Conservation (phyloP, 2,888 invertebrate species). For the Melanophora roralis region DNA sequence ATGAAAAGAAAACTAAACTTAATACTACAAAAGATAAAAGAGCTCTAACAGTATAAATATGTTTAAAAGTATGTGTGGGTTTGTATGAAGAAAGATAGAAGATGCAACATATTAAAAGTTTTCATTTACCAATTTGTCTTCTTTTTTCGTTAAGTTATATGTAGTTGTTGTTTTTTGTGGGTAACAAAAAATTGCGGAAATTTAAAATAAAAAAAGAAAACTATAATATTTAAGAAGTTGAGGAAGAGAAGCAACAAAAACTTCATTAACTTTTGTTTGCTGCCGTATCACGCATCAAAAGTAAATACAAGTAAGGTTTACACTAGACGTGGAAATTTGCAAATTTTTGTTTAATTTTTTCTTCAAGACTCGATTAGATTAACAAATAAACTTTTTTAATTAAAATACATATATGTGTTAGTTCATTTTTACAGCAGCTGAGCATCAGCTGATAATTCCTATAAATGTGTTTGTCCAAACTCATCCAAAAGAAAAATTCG, state of each 20-base stretch:
- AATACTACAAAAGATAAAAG: conserved; percentile 12
- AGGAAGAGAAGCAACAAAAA: conserved; percentile 44
- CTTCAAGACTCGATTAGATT: no score
- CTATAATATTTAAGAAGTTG: conserved; percentile 35
- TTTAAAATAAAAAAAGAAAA: conserved; percentile 14
- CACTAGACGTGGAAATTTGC: not conserved
- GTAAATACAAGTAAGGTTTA: not conserved
- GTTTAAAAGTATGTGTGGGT: no score
- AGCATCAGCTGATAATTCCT: no score
- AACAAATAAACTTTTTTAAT: no score
- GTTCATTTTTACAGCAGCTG: no score
- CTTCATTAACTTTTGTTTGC: conserved; percentile 56
- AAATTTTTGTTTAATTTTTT: no score
- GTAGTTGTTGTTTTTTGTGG: conserved; percentile 13
- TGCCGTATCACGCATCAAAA: conserved; percentile 41
- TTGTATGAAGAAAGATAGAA: no score
- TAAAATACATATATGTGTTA: no score
- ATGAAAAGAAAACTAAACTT: conserved; percentile 14
- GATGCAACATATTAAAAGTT: conserved; percentile 57
- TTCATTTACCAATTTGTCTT: conserved; percentile 20
- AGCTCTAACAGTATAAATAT: conserved; percentile 7
- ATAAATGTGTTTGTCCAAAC: no score
- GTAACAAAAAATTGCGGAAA: not conserved
- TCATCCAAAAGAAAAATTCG: no score
- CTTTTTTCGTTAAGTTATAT: not conserved